Conservation (phyloP, 2,888 invertebrate species). For the Drosophila koepferae region DNA sequence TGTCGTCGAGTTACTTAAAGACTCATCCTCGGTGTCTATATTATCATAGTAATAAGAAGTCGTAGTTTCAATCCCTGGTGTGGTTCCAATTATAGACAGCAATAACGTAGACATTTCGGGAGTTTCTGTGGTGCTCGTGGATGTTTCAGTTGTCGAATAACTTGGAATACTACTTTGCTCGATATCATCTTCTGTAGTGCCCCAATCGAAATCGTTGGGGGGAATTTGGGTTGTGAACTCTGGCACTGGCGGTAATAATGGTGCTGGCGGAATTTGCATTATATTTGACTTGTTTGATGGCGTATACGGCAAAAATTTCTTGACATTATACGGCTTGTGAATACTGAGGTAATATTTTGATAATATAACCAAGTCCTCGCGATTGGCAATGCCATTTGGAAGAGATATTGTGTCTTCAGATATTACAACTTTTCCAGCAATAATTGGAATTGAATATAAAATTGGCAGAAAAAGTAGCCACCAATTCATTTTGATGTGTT, state of each 20-base stretch:
- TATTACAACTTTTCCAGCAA: background rate
- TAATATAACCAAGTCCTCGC: conserved; percentile 60
- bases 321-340: conserved; percentile 51
- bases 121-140: conserved; percentile 33
- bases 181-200: background rate
- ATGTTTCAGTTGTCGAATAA: conserved; percentile 26
- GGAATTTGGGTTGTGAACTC: background rate
- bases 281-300: conserved; percentile 30
- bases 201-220: background rate
- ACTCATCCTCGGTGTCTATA: background rate
- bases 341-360: conserved; percentile 55
- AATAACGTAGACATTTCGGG: conserved; percentile 30
- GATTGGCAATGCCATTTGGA: conserved; percentile 40
- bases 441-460: conserved; percentile 1
- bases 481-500: conserved; percentile 44
- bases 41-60: conserved; percentile 10
- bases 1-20: background rate
- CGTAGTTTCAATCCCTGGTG: conserved; percentile 39
- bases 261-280: background rate
- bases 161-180: background rate
- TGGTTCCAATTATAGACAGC: conserved; percentile 51
- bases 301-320: conserved; percentile 61
- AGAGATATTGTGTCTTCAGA: background rate
- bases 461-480: conserved; percentile 10
- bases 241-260: background rate